Evolutionary conservation across 1,140 invertebrate species (phyloP).

Genomic region (Ditylenchus dipsaci): DNA sequence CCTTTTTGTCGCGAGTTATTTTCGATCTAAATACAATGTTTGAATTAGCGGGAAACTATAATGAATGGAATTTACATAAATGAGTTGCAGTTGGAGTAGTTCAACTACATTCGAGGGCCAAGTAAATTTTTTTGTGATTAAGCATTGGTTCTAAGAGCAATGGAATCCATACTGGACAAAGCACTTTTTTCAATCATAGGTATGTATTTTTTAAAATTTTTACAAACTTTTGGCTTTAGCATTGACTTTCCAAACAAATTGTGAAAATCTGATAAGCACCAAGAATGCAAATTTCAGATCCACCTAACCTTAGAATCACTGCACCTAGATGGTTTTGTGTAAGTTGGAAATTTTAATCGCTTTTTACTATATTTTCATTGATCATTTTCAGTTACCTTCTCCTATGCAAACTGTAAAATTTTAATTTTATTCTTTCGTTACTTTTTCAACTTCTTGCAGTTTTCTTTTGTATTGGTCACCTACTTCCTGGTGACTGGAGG

Average conservation of each 20-base stretch:
- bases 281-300: slow-evolving; percentile 25
- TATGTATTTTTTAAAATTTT: not conserved
- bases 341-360: not conserved
- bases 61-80: too few species aligned
- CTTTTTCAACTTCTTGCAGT: slow-evolving; percentile 57
- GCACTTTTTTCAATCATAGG: slow-evolving; percentile 17
- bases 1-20: too few species aligned
- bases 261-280: not conserved
- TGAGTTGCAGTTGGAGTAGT: too few species aligned
- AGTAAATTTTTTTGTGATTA: too few species aligned
- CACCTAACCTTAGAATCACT: slow-evolving; percentile 40
- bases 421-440: too few species aligned
- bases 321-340: slow-evolving; percentile 42
- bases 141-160: too few species aligned
- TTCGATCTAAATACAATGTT: too few species aligned
- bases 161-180: slow-evolving; percentile 27
- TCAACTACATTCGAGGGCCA: too few species aligned
- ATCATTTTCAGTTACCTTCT: slow-evolving; percentile 70
- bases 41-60: too few species aligned
- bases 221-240: too few species aligned
- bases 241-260: too few species aligned
- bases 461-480: slow-evolving; percentile 79
- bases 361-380: not conserved
- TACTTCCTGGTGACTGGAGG: slow-evolving; percentile 98
- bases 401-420: slow-evolving; percentile 72